Percentiles rank a stretch among this genome's conserved stretches.
These are phyloP conservation scores for Pachyseris speciosa DNA, from an alignment of 64 coral and sea anemone species.

Conservation along the genomic window DNA sequence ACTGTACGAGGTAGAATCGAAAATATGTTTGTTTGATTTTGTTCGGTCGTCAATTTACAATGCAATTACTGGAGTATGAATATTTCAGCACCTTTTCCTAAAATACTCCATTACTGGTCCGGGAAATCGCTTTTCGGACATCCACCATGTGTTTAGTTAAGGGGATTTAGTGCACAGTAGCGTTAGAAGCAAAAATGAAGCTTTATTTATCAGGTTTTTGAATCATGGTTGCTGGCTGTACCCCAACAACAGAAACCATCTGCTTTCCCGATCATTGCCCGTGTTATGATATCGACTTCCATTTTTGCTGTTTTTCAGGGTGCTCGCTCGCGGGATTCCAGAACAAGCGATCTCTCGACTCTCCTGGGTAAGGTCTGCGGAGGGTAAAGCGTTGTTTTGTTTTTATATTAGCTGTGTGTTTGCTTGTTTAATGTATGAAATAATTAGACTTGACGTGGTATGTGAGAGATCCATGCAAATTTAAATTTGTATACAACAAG, in stretches of 20 bases:
- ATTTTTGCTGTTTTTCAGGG: slow-evolving; percentile 39
- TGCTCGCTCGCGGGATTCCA: slow-evolving; percentile 20
- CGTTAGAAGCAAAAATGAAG: not conserved
- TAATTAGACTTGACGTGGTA: slow-evolving; percentile 96
- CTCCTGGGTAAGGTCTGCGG: slow-evolving; percentile 47
- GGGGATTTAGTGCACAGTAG: slow-evolving; percentile 8
- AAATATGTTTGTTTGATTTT: slow-evolving; percentile 99
- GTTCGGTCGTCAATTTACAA: slow-evolving; percentile 98
- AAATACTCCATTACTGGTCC: slow-evolving; percentile 63
- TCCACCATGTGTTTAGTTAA: not conserved
- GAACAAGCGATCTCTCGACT: slow-evolving; percentile 56
- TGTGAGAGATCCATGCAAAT: slow-evolving; percentile 38
- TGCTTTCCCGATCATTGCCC: slow-evolving; percentile 4
- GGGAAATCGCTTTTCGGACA: slow-evolving; percentile 23
- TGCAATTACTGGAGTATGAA: slow-evolving; percentile 94
- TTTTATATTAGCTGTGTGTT: slow-evolving; percentile 93
- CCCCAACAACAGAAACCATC: not conserved
- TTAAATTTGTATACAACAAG: slow-evolving; percentile 40
- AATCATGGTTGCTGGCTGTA: not conserved
- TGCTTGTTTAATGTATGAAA: slow-evolving; percentile 95
- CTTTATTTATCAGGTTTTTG: slow-evolving; percentile 7
- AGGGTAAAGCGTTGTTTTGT: slow-evolving; percentile 86
- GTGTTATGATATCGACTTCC: slow-evolving; percentile 69
- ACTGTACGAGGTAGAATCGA: slow-evolving; percentile 41
- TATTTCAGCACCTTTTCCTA: slow-evolving; percentile 96